phyloP scores from a whole-genome alignment of 2,888 invertebrate species.

The Drosophila antonietae region DNA sequence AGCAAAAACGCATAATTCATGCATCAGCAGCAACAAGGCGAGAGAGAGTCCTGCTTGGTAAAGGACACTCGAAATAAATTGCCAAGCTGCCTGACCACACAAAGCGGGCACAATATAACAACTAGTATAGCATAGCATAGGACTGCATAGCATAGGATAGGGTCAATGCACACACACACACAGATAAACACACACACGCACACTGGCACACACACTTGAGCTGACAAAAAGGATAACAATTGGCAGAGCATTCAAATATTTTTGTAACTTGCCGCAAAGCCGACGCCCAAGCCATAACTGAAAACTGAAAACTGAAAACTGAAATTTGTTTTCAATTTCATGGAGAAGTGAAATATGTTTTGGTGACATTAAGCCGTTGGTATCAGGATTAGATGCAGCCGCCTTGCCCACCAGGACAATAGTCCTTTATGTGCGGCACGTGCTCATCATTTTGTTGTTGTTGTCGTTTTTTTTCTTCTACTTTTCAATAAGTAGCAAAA shows the following conservation, averaged over 20 bases:
- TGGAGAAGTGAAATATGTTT: constrained; percentile 83
- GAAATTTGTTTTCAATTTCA: constrained; percentile 81
- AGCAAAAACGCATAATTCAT: constrained; percentile 78
- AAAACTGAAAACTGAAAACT: constrained; percentile 16
- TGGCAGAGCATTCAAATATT: constrained; percentile 56
- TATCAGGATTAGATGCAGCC: constrained; percentile 82
- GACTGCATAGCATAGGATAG: constrained; percentile 7
- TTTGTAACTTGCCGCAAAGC: constrained; percentile 55
- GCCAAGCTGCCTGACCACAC: constrained; percentile 59
- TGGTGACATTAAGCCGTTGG: constrained; percentile 85
- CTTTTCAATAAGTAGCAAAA: constrained; percentile 80
- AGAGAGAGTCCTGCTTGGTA: constrained; percentile 29
- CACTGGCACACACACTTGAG: constrained; percentile 53
- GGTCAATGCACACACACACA: constrained; percentile 6
- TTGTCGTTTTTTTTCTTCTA: not conserved
- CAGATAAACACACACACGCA: not conserved
- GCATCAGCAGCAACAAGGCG: constrained; percentile 71
- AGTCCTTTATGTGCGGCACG: constrained; percentile 75
- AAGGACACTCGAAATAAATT: constrained; percentile 70
- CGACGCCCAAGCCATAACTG: constrained; percentile 3
- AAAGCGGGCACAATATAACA: constrained; percentile 45
- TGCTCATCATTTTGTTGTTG: constrained; percentile 65
- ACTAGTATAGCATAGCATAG: constrained; percentile 9
- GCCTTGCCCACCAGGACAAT: constrained; percentile 52
- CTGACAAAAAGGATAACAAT: constrained; percentile 68